phyloP scores from a whole-genome alignment of 64 coral and sea anemone species.

The Pocillopora verrucosa region DNA sequence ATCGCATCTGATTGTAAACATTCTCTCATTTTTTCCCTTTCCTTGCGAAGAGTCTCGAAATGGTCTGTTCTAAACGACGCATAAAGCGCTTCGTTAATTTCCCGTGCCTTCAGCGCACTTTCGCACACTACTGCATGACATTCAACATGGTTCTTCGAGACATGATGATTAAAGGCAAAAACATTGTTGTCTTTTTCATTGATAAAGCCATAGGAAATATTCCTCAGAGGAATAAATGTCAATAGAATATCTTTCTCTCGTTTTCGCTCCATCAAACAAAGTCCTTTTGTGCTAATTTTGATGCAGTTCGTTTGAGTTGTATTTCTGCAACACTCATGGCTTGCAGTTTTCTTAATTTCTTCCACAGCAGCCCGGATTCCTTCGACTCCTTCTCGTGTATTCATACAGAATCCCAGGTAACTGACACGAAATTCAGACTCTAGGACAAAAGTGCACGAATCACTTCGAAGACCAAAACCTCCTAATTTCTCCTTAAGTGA shows the following conservation, averaged over 20 bases:
- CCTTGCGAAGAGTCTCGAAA: constrained; percentile 51
- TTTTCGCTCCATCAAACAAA: constrained; percentile 29
- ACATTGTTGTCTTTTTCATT: constrained; percentile 32
- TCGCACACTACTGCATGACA: constrained; percentile 59
- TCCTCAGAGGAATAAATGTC: constrained; percentile 44
- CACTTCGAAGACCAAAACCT: background rate
- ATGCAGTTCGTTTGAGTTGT: constrained; percentile 35
- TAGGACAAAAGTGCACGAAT: constrained; percentile 21
- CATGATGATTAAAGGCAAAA: constrained; percentile 72
- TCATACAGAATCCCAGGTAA: constrained; percentile 56
- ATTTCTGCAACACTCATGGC: background rate
- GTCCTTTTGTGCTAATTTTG: constrained; percentile 14
- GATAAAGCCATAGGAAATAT: constrained; percentile 65
- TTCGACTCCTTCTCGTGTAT: constrained; percentile 32
- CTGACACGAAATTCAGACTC: constrained; percentile 49
- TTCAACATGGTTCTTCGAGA: constrained; percentile 62
- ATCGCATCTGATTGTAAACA: background rate
- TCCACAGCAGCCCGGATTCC: constrained; percentile 44
- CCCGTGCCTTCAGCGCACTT: constrained; percentile 20
- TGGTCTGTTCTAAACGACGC: constrained; percentile 54
- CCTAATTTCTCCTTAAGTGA: constrained; percentile 15
- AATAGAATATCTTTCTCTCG: background rate
- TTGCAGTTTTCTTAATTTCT: constrained; percentile 17
- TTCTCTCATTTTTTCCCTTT: constrained; percentile 30
- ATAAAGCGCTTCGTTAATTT: constrained; percentile 59